Evolutionary conservation across 2,888 invertebrate species (phyloP).

Genomic region (Tenodera sinensis): DNA sequence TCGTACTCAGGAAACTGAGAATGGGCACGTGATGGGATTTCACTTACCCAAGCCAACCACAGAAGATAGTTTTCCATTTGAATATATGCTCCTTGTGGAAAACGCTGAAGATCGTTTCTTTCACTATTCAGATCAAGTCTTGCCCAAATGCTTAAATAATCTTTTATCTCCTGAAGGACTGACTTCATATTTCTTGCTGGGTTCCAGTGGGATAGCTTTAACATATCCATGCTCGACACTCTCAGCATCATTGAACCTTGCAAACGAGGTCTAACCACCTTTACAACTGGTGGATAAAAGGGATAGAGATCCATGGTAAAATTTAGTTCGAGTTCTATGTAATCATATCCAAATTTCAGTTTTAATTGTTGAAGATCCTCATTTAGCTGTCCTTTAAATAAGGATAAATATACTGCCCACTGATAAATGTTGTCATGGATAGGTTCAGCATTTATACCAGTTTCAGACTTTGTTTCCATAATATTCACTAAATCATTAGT

Average conservation of each 20-base stretch:
- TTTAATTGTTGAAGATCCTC: constrained; percentile 38
- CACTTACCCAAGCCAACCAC: constrained; percentile 39
- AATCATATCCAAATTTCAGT: constrained; percentile 39
- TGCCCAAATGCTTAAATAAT: constrained; percentile 41
- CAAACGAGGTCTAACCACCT: constrained; percentile 41
- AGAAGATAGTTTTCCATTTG: constrained; percentile 42
- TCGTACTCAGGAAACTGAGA: not conserved
- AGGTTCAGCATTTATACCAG: constrained; percentile 40
- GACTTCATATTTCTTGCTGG: constrained; percentile 42
- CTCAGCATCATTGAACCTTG: constrained; percentile 37
- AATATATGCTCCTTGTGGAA: constrained; percentile 39
- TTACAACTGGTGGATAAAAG: constrained; percentile 43
- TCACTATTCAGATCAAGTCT: constrained; percentile 39
- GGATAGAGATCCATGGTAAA: constrained; percentile 44
- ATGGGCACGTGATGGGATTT: constrained; percentile 28
- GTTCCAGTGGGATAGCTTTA: constrained; percentile 43
- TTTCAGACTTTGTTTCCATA: constrained; percentile 38
- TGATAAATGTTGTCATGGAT: constrained; percentile 43
- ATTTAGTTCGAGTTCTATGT: constrained; percentile 42
- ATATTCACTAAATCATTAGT: constrained; percentile 43
- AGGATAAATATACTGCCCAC: constrained; percentile 41
- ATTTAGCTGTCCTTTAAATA: constrained; percentile 37
- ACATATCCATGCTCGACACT: constrained; percentile 38
- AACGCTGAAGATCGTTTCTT: constrained; percentile 38
- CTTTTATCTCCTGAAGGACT: constrained; percentile 41